These are phyloP conservation scores for Daubentonia madagascariensis DNA, from an alignment of 2,113 vertebrate species.

Conservation along the genomic window DNA sequence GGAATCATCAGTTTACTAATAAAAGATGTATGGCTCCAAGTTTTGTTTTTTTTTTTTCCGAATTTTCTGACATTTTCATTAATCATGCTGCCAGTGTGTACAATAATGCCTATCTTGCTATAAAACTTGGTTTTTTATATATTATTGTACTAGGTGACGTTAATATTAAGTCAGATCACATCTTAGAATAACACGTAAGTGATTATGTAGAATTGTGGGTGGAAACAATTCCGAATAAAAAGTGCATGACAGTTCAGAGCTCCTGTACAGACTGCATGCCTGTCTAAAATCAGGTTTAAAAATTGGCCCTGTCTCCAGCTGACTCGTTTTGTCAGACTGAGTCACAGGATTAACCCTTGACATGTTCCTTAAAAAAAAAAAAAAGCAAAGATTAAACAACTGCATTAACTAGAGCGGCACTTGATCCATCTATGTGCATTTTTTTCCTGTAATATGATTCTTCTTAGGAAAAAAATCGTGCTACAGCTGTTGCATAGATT, in stretches of 20 bases:
- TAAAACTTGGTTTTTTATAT: constrained; percentile 7
- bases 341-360: constrained; percentile 87
- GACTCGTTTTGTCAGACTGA: constrained; percentile 85
- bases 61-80: constrained; percentile 37
- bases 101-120: neutral
- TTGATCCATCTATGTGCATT: constrained; percentile 77
- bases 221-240: constrained; percentile 81
- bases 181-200: constrained; percentile 76
- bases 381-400: constrained; percentile 81
- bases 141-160: neutral
- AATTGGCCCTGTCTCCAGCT: constrained; percentile 85
- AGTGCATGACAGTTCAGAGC: constrained; percentile 79
- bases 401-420: constrained; percentile 74
- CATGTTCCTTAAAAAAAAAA: constrained; percentile 74
- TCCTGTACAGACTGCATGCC: constrained; percentile 80
- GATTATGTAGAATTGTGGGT: constrained; percentile 78
- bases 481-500: constrained; percentile 84
- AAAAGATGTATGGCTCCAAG: neutral
- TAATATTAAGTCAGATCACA: constrained; percentile 66
- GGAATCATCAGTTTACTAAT: constrained; percentile 28
- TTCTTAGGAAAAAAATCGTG: constrained; percentile 77
- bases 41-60: neutral
- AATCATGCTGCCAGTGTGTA: neutral
- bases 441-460: constrained; percentile 82
- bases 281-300: constrained; percentile 86